Evolutionary conservation across 2,113 vertebrate genomes (phyloP).

Genomic region (Catharus bicknelli): DNA sequence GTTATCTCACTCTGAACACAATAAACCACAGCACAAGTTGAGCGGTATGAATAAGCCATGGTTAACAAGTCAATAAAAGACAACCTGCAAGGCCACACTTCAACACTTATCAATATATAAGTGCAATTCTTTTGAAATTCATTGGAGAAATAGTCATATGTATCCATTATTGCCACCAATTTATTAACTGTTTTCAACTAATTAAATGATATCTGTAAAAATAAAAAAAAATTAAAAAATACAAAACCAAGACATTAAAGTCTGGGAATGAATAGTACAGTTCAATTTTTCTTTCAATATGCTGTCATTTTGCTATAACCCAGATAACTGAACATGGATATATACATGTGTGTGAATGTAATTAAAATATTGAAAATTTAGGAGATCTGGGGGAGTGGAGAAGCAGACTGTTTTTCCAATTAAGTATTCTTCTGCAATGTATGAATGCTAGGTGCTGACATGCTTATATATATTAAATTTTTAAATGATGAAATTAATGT

Average conservation of each 20-base stretch:
- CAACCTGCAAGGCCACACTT: not conserved
- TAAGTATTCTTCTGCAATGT: not conserved
- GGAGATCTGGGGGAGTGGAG: not conserved
- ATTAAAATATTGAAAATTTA: not conserved
- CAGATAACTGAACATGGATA: not conserved
- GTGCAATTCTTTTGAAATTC: not conserved
- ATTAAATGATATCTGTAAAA: not conserved
- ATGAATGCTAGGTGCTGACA: not conserved
- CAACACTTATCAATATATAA: not conserved
- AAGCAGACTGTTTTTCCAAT: not conserved
- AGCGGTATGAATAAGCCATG: not conserved
- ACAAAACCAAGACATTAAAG: not conserved
- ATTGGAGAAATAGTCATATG: not conserved
- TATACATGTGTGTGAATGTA: not conserved
- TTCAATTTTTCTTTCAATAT: not conserved
- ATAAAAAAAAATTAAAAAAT: not conserved
- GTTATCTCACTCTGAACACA: not conserved
- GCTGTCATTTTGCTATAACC: not conserved
- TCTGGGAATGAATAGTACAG: not conserved
- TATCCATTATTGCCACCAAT: not conserved
- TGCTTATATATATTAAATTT: not conserved
- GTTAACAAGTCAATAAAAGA: not conserved
- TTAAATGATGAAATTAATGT: not conserved
- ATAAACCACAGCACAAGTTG: not conserved
- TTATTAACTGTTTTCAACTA: not conserved